Base-by-base conservation (phyloP, 2,797 vertebrate species). In the Tenualosa ilisha region DNA sequence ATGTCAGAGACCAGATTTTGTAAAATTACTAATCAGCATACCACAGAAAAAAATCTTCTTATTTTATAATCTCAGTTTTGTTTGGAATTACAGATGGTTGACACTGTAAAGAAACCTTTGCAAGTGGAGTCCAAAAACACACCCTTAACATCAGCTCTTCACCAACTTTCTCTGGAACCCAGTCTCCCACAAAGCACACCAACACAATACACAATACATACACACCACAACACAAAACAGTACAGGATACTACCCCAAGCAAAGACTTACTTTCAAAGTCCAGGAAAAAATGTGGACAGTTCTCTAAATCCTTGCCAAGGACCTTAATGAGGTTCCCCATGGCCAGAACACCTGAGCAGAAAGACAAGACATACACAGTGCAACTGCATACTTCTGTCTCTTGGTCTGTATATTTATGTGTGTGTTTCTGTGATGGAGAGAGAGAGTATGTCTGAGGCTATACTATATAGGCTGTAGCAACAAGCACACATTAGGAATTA, bases 281-380 rank as follows among this genome's bases (percentile, higher is more conserved):
- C 97, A 98, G 96, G 97, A 98, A 98, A 97, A 98, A 98, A 97
- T 98, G 97, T 93, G 97, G 97, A 97, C 97, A 98, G 96, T 98
- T 98, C 94, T 98, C 97, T 97, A 98, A 97, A 96, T 98, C 97
- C 97, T 98, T 98, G 95, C 97, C 97, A 96, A 98, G 95, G 96
- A 98, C 97, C 96, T 98, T 98, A 97, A 98, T 98, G 95, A 98
- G 97, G 96, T 98, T 98, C 96, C 97, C 97, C 97, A 98, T 98
- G 96, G 95, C 96, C 96, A 94, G 96, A 95, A 94, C 92, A 97
- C 97, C 97, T 97, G 95, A 93, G 95, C 91, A 83, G 94, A 95
- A 91, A 97, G 93, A 97, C 91, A 96, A 94, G 92, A 96, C 94
- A 91, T 93, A 95, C 93, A 95, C 93, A 96, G 93, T 94, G 91